Base-by-base conservation (phyloP, 1,140 invertebrate genomes). In the Holcopasites calliopsidis region DNA sequence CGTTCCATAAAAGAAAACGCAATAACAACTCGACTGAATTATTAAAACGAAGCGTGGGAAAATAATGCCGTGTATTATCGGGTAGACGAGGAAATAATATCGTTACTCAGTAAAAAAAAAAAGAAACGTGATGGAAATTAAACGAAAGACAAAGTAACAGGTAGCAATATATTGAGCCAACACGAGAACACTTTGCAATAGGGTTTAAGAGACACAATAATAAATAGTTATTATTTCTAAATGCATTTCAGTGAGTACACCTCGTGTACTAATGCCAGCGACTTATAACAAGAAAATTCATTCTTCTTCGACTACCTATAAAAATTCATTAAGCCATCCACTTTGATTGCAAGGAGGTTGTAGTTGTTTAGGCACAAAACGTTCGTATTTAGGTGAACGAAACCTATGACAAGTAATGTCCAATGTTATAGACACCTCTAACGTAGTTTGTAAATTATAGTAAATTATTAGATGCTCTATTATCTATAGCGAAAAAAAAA, bases 141-240 rank as follows among this genome's bases (percentile, higher is more conserved):
- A 58, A 33, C 44, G 61, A 23, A 70, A 55, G 62, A 47, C 73
- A 49, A 72, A 80, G 38, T 64, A 69, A 82, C 31, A 62, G 65
- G 72, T 84, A 85, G 76, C 73, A 84, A 83, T 85, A 81, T 28
- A 23, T 69, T 54, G 60, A 81, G 70, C 58, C 76, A 83, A 85
- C 44, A 62, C 68, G 60, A 78, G 70, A 70, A 66, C 18, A 74
- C 65, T 70, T 81, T 47, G 54, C 50, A 75, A 77, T 83, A 81
- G 71, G 18, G 38, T 72, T 62, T 79, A 83, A 83, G 55, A 49
- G 33, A 65, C 42, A 79, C 52, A 55, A 75, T 79, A 79, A 82
- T 79, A 82, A 83, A n/a, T 81, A 81, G 54, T 21, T 57, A 42
- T 58, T 76, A 79, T 82, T 79, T 79, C 33, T 57, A 28, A 71